Percentiles rank a stretch among this genome's conserved stretches.
Conservation (phyloP, 2,113 vertebrate species). For the Micronycteris hirsuta region DNA sequence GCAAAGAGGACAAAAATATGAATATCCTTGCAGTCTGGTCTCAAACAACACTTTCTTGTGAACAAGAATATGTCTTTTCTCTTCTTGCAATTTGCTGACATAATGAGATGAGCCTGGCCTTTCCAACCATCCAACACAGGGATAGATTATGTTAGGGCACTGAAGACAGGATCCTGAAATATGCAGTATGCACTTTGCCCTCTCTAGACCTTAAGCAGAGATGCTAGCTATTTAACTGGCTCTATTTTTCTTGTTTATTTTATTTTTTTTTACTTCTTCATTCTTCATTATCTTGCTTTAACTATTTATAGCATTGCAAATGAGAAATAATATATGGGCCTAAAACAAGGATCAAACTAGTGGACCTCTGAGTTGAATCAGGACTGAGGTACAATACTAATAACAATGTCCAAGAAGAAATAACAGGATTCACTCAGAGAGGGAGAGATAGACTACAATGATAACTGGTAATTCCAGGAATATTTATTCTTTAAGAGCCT, state of each 20-base stretch:
- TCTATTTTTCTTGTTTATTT: background rate
- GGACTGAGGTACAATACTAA: background rate
- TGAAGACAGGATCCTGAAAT: background rate
- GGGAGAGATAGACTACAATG: background rate
- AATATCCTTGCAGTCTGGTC: background rate
- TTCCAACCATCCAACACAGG: background rate
- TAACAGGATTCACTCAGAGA: background rate
- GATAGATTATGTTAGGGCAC: rapidly evolving
- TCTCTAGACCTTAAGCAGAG: background rate
- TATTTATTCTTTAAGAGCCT: background rate
- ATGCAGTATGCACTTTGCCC: rapidly evolving
- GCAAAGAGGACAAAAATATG: background rate
- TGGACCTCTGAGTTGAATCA: background rate
- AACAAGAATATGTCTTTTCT: background rate
- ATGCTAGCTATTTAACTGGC: background rate
- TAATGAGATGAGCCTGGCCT: background rate
- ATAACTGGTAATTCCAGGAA: background rate
- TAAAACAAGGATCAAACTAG: background rate
- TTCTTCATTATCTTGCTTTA: background rate
- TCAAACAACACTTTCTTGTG: background rate
- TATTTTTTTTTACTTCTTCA: background rate
- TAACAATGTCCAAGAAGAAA: rapidly evolving
- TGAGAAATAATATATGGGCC: background rate
- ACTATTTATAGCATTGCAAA: background rate
- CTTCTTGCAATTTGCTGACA: background rate